These are phyloP conservation scores for Ascaphus truei DNA, from an alignment of 2,113 vertebrate species.

Conservation along the genomic window DNA sequence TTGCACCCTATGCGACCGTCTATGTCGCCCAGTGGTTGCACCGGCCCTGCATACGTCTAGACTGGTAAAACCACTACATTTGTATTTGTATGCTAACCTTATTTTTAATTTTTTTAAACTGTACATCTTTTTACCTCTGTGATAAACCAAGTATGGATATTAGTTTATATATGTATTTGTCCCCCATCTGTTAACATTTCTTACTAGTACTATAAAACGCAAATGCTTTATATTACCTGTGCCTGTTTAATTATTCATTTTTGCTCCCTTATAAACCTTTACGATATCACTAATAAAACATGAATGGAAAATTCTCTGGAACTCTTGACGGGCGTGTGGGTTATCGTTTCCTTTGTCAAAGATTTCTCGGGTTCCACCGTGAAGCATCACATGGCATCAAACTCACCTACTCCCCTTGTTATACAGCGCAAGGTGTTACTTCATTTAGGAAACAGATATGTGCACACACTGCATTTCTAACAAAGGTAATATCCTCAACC, in stretches of 20 bases:
- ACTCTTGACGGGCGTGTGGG: neutral
- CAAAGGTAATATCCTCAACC: neutral
- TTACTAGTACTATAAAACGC: no score
- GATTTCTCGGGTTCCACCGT: neutral
- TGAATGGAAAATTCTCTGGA: conserved; percentile 12
- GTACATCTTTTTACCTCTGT: no score
- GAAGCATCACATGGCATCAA: neutral
- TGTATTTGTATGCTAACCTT: no score
- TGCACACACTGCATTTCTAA: neutral
- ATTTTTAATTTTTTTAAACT: no score
- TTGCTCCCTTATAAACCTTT: conserved; percentile 28
- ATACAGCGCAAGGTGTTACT: neutral
- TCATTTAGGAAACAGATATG: neutral
- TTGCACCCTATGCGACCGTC: no score
- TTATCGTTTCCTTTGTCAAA: conserved; percentile 17
- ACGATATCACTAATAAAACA: conserved; percentile 10
- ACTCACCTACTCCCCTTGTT: neutral
- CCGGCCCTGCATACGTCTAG: no score
- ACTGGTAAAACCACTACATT: no score
- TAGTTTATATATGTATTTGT: no score
- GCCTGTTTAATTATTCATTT: conserved; percentile 21
- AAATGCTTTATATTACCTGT: conserved; percentile 14
- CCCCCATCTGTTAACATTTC: no score
- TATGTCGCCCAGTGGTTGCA: no score
- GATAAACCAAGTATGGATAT: no score